Base-by-base conservation (phyloP, 2,888 invertebrate genomes). In the Spatulosminthurus flaviceps region DNA sequence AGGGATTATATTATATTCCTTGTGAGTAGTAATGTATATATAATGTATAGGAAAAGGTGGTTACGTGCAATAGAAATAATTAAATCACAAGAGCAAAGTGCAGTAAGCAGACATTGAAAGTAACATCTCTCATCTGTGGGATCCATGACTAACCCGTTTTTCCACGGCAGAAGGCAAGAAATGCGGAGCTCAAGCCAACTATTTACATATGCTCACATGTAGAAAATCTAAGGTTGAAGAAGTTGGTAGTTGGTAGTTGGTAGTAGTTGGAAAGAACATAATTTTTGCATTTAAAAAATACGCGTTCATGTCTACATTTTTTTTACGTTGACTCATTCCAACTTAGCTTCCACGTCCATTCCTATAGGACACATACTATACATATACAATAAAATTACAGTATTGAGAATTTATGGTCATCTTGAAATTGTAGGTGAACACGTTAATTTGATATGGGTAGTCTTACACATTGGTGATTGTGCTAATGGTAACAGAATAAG, bases 201-300 rank as follows among this genome's bases (percentile, higher is more conserved):
- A 19, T 51, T 19, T 19, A 51, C n/a, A n/a, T 51, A 9, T 51
- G 51, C 4, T 2, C 51, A 51, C n/a, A 51, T 51, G 51, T 51
- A 51, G 9, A 19, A 19, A 11, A 2, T 16, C 19, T 51, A 4
- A 11, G n/a, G 51, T 51, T 5, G 16, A 51, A 2, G 51, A 19
- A 51, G 7, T 51, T 11, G 16, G 41, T 9, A 41, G 13, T 41
- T n/a, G 41, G 13, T 13, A 41, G 41, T 9, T 7, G 13, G 41
- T 41, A 41, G 13, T 9, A 41, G 41, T 9, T 13, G 16, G 51
- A 51, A 19, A 22, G 26, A 72, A 72, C 71, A 72, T 43, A 72
- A 72, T 72, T 72, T 72, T 72, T 72, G 71, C 71, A 72, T 72
- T 67, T 28, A 67, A 67, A 67, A 51, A n/a, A n/a, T n/a, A n/a